These are phyloP conservation scores for Lasius platythorax DNA, from an alignment of 2,888 invertebrate species.

Conservation along the genomic window DNA sequence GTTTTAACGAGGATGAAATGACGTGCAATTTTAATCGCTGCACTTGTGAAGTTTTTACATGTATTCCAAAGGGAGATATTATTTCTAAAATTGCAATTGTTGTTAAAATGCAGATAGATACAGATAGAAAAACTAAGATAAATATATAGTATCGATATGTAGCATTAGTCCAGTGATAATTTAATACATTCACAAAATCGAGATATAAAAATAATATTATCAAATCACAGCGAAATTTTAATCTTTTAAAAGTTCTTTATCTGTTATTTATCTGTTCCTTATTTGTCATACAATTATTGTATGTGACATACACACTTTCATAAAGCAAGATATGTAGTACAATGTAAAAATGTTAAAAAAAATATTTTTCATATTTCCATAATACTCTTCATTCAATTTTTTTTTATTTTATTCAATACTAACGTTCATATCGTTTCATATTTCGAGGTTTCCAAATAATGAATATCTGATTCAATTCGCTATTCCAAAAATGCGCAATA, in stretches of 20 bases:
- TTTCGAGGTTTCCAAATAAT: background rate
- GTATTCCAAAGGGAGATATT: slow-evolving; percentile 3
- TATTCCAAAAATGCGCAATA: background rate
- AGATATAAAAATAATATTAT: background rate
- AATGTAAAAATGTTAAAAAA: too few species aligned
- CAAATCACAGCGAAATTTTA: background rate
- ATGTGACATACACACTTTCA: background rate
- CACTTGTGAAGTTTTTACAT: slow-evolving; percentile 22
- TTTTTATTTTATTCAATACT: background rate
- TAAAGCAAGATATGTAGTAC: background rate
- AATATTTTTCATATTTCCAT: background rate
- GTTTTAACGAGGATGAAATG: slow-evolving; percentile 53
- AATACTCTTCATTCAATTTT: background rate
- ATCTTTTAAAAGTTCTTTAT: background rate
- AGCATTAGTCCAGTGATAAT: background rate
- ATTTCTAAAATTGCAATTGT: slow-evolving; percentile 30
- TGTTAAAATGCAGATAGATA: slow-evolving; percentile 22
- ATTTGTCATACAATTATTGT: background rate
- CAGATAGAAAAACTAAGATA: slow-evolving; percentile 13
- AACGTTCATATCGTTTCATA: background rate
- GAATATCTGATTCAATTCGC: background rate
- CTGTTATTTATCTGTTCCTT: background rate
- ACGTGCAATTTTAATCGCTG: slow-evolving; percentile 49
- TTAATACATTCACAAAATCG: background rate
- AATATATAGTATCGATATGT: background rate